Evolutionary conservation across 92 coral and sea anemone genomes (phyloP), one percentile per base, ranked within the genome.

Genomic region (Parazoanthus darwini): DNA sequence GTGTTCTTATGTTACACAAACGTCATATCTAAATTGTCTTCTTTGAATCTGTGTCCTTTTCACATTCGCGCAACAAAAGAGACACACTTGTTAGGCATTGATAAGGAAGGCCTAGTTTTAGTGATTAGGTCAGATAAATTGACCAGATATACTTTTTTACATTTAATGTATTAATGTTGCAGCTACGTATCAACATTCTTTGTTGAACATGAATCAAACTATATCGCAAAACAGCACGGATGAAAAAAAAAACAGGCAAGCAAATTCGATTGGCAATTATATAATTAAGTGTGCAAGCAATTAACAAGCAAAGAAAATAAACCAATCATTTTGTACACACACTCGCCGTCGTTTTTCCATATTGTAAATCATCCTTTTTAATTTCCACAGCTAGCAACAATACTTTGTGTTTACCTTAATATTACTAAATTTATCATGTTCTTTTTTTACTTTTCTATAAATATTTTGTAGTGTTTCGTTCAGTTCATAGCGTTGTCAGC

Each of bases 1-100:
- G 80, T 76, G 80, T n/a, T 76, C 80, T 76, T 20, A 39, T 76
- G 35, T 37, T 76, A 76, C 80, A 76, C 80, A 76, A 76, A 76
- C 80, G 54, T 76, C 80, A 39, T 39, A 42, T 76, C 2, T 5
- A 54, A 54, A 54, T 5, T 22, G 1, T 22, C 50, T 36, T 16
- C 26, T 38, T 1, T 37, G 39, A 14, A 74, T 23, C 78, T 39
- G 37, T 33, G 43, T 74, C 78, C n/a, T 76, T 37, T 16, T 8
- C 50, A 44, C 48, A 76, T 44, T 63, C 26, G 25, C 26, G 8
- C 11, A 38, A 76, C 26, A n/a, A 39, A 74, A 15, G 38, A 9
- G 39, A 72, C 46, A 74, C 38, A 33, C 42, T 22, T 63, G 26
- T 23, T 23, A 2, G 14, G 70, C 26, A 18, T 0, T 63, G 4